Evolutionary conservation across 2,113 vertebrate genomes (phyloP).

Genomic region (Synodontis membranacea): DNA sequence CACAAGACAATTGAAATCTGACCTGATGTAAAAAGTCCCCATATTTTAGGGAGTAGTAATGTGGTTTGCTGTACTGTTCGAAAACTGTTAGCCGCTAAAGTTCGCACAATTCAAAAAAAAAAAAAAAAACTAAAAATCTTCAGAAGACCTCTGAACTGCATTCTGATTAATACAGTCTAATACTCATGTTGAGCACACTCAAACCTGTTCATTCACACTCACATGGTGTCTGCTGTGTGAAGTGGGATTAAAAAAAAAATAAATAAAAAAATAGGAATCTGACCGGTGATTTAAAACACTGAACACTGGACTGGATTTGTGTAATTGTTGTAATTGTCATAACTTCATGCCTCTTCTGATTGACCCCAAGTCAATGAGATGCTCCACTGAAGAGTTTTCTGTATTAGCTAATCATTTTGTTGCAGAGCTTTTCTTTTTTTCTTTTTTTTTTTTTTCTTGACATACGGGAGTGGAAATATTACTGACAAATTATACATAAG

Average conservation of each 20-base stretch:
- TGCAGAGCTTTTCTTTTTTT: neutral
- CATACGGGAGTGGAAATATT: neutral
- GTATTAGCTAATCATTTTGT: conserved; percentile 49
- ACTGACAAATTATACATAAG: neutral
- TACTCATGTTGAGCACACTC: conserved; percentile 7
- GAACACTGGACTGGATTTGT: conserved; percentile 58
- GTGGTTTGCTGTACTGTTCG: conserved; percentile 12
- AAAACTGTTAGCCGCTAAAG: neutral
- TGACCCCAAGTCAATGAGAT: conserved; percentile 57
- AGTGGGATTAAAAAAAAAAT: conserved; percentile 24
- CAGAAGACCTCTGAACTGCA: neutral
- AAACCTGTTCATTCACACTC: conserved; percentile 17
- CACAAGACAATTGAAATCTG: conserved; percentile 29
- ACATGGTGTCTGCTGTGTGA: conserved; percentile 20
- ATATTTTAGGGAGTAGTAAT: conserved; percentile 7
- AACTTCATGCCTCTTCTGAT: conserved; percentile 60
- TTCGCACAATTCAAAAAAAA: neutral
- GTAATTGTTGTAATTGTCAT: conserved; percentile 65
- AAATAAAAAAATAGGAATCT: neutral
- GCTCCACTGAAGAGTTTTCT: conserved; percentile 56
- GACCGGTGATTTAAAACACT: conserved; percentile 47
- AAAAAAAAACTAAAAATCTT: too few species aligned
- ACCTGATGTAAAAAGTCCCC: neutral
- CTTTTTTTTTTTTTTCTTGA: neutral
- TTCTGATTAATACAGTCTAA: conserved; percentile 13